Evolutionary conservation across 2,113 vertebrate species (phyloP).

Genomic region (Phalacrocorax aristotelis): DNA sequence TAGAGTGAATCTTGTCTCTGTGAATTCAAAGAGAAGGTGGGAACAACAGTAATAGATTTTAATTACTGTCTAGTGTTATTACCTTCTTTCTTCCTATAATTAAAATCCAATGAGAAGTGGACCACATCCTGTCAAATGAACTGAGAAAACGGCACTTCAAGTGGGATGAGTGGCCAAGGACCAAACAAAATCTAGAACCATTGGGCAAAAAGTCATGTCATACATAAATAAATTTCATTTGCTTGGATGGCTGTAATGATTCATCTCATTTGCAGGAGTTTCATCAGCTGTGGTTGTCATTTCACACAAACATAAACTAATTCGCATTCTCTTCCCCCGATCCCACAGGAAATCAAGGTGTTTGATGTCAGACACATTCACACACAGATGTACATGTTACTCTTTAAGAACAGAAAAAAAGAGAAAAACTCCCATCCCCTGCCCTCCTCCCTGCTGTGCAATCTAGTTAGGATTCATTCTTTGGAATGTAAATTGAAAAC

Average conservation of each 20-base stretch:
- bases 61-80: conserved; percentile 17
- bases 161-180: background rate
- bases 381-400: background rate
- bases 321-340: background rate
- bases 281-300: background rate
- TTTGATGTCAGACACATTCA: background rate
- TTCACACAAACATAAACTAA: background rate
- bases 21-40: conserved; percentile 14
- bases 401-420: background rate
- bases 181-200: background rate
- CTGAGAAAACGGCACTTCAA: background rate
- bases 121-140: conserved; percentile 44
- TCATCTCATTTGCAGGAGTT: background rate
- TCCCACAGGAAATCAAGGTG: background rate
- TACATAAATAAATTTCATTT: conserved; percentile 10
- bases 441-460: background rate
- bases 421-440: background rate
- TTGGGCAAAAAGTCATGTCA: background rate
- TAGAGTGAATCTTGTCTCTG: background rate
- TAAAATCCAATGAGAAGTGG: conserved; percentile 41
- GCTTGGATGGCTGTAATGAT: background rate
- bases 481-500: conserved; percentile 26
- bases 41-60: conserved; percentile 33
- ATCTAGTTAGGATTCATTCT: background rate
- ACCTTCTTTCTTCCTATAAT: conserved; percentile 50